phyloP scores from a whole-genome alignment of 2,888 invertebrate species.

The Anarsia innoxiella region DNA sequence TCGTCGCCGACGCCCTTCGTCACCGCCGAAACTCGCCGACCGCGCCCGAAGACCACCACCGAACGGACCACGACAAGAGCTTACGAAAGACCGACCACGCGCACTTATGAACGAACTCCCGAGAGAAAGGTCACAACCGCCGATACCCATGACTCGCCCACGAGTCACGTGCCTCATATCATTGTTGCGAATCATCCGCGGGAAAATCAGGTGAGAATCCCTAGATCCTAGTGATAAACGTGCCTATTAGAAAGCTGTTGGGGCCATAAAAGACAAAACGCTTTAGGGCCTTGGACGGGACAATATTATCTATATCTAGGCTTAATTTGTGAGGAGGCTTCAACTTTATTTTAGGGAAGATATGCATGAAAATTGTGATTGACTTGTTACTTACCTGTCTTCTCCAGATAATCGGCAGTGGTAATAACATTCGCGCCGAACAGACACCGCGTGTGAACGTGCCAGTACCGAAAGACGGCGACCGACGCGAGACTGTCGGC shows the following conservation, averaged over 20 bases:
- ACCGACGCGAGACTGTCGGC: slow-evolving; percentile 72
- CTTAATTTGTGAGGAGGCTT: no score
- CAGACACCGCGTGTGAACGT: slow-evolving; percentile 80
- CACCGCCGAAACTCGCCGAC: slow-evolving; percentile 28
- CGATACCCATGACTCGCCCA: slow-evolving; percentile 57
- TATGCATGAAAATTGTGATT: no score
- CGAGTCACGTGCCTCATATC: slow-evolving; percentile 70
- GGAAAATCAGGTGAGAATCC: slow-evolving; percentile 87
- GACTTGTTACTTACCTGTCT: no score
- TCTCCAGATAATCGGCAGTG: slow-evolving; percentile 61
- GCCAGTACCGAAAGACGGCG: slow-evolving; percentile 78
- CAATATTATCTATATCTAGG: no score
- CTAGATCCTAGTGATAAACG: no score
- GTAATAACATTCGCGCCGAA: slow-evolving; percentile 77
- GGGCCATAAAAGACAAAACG: no score
- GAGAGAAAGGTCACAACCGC: slow-evolving; percentile 44
- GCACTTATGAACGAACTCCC: slow-evolving; percentile 54
- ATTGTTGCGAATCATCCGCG: slow-evolving; percentile 82
- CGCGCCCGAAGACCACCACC: slow-evolving; percentile 41
- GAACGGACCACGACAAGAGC: slow-evolving; percentile 50
- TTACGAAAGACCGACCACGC: slow-evolving; percentile 52
- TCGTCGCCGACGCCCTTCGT: slow-evolving; percentile 37
- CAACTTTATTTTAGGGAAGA: no score
- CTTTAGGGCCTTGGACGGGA: no score
- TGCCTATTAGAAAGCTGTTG: no score